phyloP scores from a whole-genome alignment of 1,140 invertebrate genomes.

The Drosophila truncata region DNA sequence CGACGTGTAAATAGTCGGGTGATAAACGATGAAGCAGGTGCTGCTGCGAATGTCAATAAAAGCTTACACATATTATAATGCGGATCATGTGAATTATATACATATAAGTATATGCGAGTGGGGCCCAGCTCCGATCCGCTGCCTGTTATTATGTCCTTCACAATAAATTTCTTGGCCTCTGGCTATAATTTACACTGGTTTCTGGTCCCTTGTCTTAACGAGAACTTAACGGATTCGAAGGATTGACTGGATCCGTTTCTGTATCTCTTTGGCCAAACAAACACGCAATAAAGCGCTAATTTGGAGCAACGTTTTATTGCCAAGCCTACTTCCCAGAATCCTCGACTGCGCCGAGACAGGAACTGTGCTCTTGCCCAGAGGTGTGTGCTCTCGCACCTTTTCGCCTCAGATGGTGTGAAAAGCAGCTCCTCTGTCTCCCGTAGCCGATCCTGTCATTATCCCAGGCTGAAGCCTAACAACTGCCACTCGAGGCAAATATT shows the following conservation, averaged over 20 bases:
- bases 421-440: constrained; percentile 21
- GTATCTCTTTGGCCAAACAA: constrained; percentile 58
- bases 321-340: constrained; percentile 66
- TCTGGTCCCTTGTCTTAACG: constrained; percentile 44
- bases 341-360: constrained; percentile 21
- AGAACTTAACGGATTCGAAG: constrained; percentile 65
- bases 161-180: constrained; percentile 31
- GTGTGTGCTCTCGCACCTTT: constrained; percentile 73
- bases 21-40: constrained; percentile 54
- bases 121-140: constrained; percentile 6
- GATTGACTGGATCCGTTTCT: not conserved
- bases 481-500: constrained; percentile 81
- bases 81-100: constrained; percentile 51
- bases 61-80: constrained; percentile 52
- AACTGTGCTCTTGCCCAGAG: constrained; percentile 30
- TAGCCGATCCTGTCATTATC: constrained; percentile 70
- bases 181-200: constrained; percentile 38
- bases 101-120: constrained; percentile 3
- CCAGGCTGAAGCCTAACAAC: constrained; percentile 38
- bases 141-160: constrained; percentile 33
- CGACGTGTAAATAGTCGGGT: constrained; percentile 75
- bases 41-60: constrained; percentile 69
- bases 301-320: constrained; percentile 76
- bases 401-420: constrained; percentile 68
- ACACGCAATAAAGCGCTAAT: constrained; percentile 82